Evolutionary conservation across 2,113 vertebrate species (phyloP).

Genomic region (Arizona elegans): DNA sequence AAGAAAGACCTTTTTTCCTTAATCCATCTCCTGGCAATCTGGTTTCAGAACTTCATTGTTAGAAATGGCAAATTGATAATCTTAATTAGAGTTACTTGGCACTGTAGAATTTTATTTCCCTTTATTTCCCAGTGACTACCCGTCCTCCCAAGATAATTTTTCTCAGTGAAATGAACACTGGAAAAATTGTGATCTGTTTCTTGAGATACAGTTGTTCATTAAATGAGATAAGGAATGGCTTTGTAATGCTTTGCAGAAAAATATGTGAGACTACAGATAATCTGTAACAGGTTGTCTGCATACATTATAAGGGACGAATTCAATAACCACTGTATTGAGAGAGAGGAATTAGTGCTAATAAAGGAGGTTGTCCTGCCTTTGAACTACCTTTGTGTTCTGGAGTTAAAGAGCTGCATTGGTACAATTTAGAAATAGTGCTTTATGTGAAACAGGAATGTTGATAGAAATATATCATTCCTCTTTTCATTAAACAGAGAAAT

Average conservation of each 20-base stretch:
- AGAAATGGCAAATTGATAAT: not conserved
- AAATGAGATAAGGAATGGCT: not conserved
- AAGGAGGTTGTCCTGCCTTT: not conserved
- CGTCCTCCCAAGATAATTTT: not conserved
- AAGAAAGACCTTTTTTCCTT: not conserved
- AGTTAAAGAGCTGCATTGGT: not conserved
- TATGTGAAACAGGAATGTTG: not conserved
- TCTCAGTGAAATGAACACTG: not conserved
- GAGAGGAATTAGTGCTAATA: not conserved
- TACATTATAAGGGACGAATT: not conserved
- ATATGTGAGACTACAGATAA: not conserved
- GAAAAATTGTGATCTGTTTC: not conserved
- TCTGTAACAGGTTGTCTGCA: not conserved
- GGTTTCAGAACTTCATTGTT: not conserved
- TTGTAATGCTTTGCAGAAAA: not conserved
- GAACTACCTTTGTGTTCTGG: not conserved
- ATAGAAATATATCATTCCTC: not conserved
- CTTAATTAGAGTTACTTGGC: not conserved
- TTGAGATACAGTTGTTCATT: not conserved
- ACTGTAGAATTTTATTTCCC: not conserved
- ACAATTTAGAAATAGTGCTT: not conserved
- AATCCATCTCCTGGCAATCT: not conserved
- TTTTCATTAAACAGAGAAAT: not conserved
- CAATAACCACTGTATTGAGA: not conserved
- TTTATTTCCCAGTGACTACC: not conserved